Conservation (phyloP, 2,113 vertebrate species). For the Thryonomys swinderianus region DNA sequence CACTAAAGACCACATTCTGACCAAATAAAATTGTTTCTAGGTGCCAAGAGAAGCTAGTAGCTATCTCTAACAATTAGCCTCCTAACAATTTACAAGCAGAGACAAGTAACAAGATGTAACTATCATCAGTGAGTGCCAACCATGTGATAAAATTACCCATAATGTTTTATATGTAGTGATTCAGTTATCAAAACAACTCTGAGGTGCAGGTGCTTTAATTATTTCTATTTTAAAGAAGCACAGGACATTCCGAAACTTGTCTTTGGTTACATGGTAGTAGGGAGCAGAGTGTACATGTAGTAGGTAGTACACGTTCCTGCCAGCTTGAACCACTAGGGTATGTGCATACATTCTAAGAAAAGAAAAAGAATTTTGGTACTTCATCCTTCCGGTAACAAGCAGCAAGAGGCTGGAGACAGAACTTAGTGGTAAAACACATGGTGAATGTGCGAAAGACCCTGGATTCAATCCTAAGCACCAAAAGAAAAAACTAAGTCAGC, state of each 20-base stretch:
- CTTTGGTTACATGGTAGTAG: not conserved
- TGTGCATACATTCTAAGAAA: not conserved
- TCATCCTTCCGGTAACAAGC: not conserved
- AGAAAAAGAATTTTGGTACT: not conserved
- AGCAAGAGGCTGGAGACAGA: not conserved
- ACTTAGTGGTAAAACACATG: not conserved
- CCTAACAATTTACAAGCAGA: not conserved
- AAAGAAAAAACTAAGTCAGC: not conserved
- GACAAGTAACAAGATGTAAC: constrained; percentile 2
- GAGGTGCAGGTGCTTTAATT: not conserved
- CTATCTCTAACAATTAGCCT: not conserved
- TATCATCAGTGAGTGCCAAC: not conserved
- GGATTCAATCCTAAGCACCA: not conserved
- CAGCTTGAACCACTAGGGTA: not conserved
- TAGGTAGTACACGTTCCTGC: not conserved
- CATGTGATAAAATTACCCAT: not conserved
- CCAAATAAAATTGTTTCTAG: constrained; percentile 13
- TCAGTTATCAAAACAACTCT: constrained; percentile 9
- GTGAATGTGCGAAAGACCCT: not conserved
- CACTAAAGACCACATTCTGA: not conserved
- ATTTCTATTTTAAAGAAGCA: constrained; percentile 22
- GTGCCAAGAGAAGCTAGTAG: not conserved
- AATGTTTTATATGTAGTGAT: not conserved
- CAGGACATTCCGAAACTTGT: not conserved
- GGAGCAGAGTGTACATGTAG: not conserved